Percentiles rank a stretch among this genome's conserved stretches.
These are phyloP conservation scores for Cataglyphis rosenhaueri DNA, from an alignment of 2,888 invertebrate genomes.

Conservation along the genomic window DNA sequence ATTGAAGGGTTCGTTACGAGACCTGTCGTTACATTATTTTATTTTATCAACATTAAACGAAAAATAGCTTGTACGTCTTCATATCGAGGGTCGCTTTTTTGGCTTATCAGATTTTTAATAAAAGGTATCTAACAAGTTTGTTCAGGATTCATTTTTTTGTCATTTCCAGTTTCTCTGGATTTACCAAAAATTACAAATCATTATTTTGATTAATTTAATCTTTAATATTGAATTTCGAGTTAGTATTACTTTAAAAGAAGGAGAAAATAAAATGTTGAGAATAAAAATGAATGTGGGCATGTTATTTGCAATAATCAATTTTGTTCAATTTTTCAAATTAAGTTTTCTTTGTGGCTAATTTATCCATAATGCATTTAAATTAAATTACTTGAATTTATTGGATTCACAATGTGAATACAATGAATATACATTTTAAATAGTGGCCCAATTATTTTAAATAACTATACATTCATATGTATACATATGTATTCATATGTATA, in stretches of 20 bases:
- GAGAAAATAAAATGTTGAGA: conserved; percentile 1
- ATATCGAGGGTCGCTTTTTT: background rate
- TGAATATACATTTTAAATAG: background rate
- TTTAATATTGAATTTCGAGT: background rate
- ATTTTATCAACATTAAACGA: background rate
- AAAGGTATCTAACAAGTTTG: background rate
- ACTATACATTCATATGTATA: background rate
- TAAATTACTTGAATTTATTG: conserved; percentile 15
- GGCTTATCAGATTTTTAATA: background rate
- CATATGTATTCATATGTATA: background rate
- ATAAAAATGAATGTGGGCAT: conserved; percentile 4
- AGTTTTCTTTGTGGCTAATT: conserved; percentile 29
- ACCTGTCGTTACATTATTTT: conserved; percentile 11
- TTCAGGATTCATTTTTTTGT: background rate
- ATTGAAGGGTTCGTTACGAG: conserved; percentile 71
- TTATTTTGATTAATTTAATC: background rate
- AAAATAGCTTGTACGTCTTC: background rate
- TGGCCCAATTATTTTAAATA: background rate
- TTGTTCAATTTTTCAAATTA: background rate
- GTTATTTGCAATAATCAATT: background rate
- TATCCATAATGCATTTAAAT: background rate
- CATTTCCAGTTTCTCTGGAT: background rate
- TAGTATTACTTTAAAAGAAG: background rate
- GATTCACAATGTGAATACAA: background rate
- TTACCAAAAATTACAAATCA: background rate